Percentiles rank a stretch among this genome's conserved stretches.
Conservation (phyloP, 1,140 invertebrate genomes). For the Drosophila nannoptera region DNA sequence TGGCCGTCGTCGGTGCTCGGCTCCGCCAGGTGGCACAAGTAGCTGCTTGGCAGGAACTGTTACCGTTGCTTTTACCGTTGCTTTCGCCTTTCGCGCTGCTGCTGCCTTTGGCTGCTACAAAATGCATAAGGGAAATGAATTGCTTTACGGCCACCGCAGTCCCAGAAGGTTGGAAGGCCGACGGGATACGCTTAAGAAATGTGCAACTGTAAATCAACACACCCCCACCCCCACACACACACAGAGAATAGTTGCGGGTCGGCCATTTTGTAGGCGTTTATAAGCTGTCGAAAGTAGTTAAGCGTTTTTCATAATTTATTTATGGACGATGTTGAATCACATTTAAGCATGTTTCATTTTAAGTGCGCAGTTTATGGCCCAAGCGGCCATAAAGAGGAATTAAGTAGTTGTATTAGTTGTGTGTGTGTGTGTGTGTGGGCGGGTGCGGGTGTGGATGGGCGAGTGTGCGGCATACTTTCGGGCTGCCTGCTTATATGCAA, state of each 20-base stretch:
- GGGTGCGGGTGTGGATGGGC: slow-evolving; percentile 15
- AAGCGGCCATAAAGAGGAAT: slow-evolving; percentile 66
- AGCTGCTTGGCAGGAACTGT: slow-evolving; percentile 3
- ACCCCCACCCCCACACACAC: slow-evolving; percentile 24
- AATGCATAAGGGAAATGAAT: slow-evolving; percentile 78
- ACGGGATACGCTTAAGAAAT: slow-evolving; percentile 52
- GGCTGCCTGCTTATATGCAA: slow-evolving; percentile 56
- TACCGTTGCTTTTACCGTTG: slow-evolving; percentile 5
- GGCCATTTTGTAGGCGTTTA: slow-evolving; percentile 72
- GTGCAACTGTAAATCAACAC: slow-evolving; percentile 76
- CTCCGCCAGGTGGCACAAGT: slow-evolving; percentile 6
- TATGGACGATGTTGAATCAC: slow-evolving; percentile 60
- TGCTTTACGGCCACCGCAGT: slow-evolving; percentile 74
- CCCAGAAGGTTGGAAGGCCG: slow-evolving; percentile 31
- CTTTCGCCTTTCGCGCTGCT: slow-evolving; percentile 7
- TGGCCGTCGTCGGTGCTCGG: slow-evolving; percentile 2
- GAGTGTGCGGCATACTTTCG: slow-evolving; percentile 42
- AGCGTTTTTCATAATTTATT: slow-evolving; percentile 78
- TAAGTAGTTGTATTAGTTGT: slow-evolving; percentile 52
- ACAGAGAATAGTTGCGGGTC: slow-evolving; percentile 53
- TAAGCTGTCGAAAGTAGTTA: slow-evolving; percentile 78
- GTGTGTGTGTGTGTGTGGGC: slow-evolving; percentile 12
- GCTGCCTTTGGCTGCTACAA: slow-evolving; percentile 42
- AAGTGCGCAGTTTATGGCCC: slow-evolving; percentile 74
- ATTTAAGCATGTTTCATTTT: slow-evolving; percentile 75